Evolutionary conservation across 2,113 vertebrate genomes (phyloP).

Genomic region (Platycercus adscitus): DNA sequence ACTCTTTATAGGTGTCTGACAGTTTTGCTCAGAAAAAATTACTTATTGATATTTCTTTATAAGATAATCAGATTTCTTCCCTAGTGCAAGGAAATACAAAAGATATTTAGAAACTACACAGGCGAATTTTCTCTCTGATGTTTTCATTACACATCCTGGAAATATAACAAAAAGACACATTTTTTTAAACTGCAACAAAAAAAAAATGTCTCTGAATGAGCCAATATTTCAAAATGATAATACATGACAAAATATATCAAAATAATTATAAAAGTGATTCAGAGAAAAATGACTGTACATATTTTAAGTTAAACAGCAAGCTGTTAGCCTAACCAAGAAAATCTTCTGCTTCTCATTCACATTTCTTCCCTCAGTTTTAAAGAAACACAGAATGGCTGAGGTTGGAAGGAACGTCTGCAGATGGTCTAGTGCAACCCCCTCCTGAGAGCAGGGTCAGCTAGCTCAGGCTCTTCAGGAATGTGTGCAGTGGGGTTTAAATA

Average conservation of each 20-base stretch:
- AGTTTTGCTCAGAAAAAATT: not conserved
- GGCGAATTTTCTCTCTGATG: not conserved
- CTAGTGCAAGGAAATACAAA: not conserved
- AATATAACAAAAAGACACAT: slow-evolving; percentile 34
- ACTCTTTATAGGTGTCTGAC: not conserved
- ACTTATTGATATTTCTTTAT: not conserved
- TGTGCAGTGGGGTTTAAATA: not conserved
- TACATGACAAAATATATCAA: slow-evolving; percentile 65
- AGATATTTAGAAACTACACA: slow-evolving; percentile 5
- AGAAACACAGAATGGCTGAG: not conserved
- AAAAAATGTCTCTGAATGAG: slow-evolving; percentile 19
- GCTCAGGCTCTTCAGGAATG: not conserved
- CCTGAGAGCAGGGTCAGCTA: not conserved
- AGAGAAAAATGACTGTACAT: slow-evolving; percentile 57
- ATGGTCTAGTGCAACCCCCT: rapidly evolving
- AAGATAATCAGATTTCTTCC: slow-evolving; percentile 1
- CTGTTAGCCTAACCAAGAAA: slow-evolving; percentile 41
- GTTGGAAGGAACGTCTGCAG: not conserved
- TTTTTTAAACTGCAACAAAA: not conserved
- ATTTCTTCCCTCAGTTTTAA: not conserved
- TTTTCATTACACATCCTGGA: slow-evolving; percentile 47
- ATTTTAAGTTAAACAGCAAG: slow-evolving; percentile 64
- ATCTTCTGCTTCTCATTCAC: not conserved
- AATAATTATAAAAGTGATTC: slow-evolving; percentile 64
- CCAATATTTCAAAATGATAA: slow-evolving; percentile 58